Evolutionary conservation across 1,140 invertebrate species (phyloP).

Genomic region (Trichonephila inaurata): DNA sequence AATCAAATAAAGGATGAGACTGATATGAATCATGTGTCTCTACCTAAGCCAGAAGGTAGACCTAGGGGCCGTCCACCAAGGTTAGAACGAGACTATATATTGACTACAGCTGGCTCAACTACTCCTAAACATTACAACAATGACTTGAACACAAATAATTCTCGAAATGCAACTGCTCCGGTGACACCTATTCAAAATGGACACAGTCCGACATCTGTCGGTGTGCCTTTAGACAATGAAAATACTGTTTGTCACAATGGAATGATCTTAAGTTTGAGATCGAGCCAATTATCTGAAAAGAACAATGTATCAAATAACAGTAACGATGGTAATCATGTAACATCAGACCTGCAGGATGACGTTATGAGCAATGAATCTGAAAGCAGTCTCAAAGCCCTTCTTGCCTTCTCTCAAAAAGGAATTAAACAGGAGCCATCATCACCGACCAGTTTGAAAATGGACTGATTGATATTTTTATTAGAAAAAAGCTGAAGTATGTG

Average conservation of each 20-base stretch:
- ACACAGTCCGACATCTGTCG: slow-evolving; percentile 70
- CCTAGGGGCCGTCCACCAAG: slow-evolving; percentile 75
- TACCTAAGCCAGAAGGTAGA: slow-evolving; percentile 71
- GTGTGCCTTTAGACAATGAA: slow-evolving; percentile 67
- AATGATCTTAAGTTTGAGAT: slow-evolving; percentile 64
- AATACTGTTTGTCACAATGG: slow-evolving; percentile 64
- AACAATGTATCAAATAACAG: slow-evolving; percentile 60
- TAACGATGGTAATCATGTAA: slow-evolving; percentile 34
- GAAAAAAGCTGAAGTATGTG: slow-evolving; percentile 75
- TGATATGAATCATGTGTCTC: slow-evolving; percentile 56
- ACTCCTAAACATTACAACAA: slow-evolving; percentile 64
- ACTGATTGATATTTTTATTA: slow-evolving; percentile 77
- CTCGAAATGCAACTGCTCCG: slow-evolving; percentile 65
- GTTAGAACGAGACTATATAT: slow-evolving; percentile 75
- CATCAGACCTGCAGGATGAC: slow-evolving; percentile 70
- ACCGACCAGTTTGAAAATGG: slow-evolving; percentile 76
- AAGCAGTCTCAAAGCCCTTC: slow-evolving; percentile 77
- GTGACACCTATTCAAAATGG: slow-evolving; percentile 73
- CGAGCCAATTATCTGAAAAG: slow-evolving; percentile 45
- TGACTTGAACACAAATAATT: slow-evolving; percentile 44
- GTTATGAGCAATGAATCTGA: slow-evolving; percentile 74
- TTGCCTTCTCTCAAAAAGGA: slow-evolving; percentile 77
- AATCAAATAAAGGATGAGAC: slow-evolving; percentile 76
- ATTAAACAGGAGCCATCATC: slow-evolving; percentile 75
- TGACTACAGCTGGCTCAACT: slow-evolving; percentile 73